Evolutionary conservation across 2,797 vertebrate species (phyloP), one percentile per base, ranked within the genome.

Genomic region (Spheniscus humboldti): DNA sequence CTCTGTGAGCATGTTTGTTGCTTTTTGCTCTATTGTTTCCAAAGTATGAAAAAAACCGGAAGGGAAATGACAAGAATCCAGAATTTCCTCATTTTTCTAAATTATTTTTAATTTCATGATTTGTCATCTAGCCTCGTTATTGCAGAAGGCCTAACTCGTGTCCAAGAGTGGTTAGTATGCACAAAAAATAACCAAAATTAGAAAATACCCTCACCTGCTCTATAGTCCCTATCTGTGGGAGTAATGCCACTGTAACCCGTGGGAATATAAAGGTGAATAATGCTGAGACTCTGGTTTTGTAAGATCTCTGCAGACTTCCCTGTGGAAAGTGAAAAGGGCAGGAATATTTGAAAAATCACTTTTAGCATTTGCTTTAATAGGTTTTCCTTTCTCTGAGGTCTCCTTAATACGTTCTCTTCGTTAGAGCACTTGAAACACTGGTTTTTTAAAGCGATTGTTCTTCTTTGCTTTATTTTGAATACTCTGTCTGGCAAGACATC

Each of bases 11-110:
- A 17, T 22, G 64, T 59, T 76, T 76, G 50, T 94, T 5, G 2
- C 48, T 80, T 95, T 96, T 91, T 92, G 60, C n/a, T 75, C 82
- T 90, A 27, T 81, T 94, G 76, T 88, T 96, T 88, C 45, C 53
- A 31, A 92, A 68, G 72, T 43, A 33, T 63, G 24, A 27, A 45
- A 72, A 82, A 22, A 48, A 0, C 4, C 7, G 85, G 33, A 77
- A 83, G 33, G 8, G 28, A 74, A 92, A 41, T 39, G 1, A 92
- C 77, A 94, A 81, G 31, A 60, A 91, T 78, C 15, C 43, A 77
- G 52, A 83, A 41, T 75, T 84, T 71, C 68, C 13, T 59, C 1
- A 10, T 53, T 90, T 82, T 69, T 15, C 10, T 39, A 30, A 57
- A 30, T 71, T n/a, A 47, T 13, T 92, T 95, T 80, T 64, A 25